A percentile compares a stretch with the other conserved stretches of the same genome.
Evolutionary conservation across 2,113 vertebrate species (phyloP).

Genomic region (Oxyura jamaicensis): DNA sequence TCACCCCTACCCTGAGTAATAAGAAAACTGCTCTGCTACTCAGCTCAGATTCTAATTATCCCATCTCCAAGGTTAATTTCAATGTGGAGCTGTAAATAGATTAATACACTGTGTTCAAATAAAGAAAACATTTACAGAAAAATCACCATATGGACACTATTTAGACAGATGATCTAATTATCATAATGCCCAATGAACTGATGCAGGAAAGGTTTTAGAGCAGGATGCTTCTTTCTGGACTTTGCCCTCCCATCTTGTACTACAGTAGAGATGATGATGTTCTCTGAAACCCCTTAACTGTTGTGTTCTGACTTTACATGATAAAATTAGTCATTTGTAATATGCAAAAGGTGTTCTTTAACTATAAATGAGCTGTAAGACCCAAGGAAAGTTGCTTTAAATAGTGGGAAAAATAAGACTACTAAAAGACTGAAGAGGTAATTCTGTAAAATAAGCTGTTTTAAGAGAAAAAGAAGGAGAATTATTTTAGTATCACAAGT

Average conservation of each 20-base stretch:
- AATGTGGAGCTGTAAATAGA: constrained; percentile 37
- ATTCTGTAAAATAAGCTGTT: constrained; percentile 9
- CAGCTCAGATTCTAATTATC: constrained; percentile 27
- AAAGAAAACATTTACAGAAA: constrained; percentile 69
- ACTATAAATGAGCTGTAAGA: not conserved
- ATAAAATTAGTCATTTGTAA: not conserved
- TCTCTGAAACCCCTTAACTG: not conserved
- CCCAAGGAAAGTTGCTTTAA: not conserved
- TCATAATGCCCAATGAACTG: constrained; percentile 51
- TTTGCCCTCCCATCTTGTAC: constrained; percentile 42
- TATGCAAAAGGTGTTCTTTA: not conserved
- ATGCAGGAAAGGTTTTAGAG: constrained; percentile 26
- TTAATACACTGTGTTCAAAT: constrained; percentile 55
- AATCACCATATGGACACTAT: constrained; percentile 61
- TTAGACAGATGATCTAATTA: constrained; percentile 69
- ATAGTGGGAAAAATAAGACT: not conserved
- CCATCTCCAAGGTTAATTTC: constrained; percentile 61
- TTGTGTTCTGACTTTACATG: not conserved
- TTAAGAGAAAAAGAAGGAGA: not conserved
- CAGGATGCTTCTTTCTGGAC: constrained; percentile 54
- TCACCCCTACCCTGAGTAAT: not conserved
- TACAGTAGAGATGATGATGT: not conserved
- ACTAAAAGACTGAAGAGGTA: not conserved
- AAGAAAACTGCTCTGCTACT: not conserved
- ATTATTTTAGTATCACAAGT: not conserved